phyloP scores from a whole-genome alignment of 2,797 vertebrate species.

The Eulemur mongoz region DNA sequence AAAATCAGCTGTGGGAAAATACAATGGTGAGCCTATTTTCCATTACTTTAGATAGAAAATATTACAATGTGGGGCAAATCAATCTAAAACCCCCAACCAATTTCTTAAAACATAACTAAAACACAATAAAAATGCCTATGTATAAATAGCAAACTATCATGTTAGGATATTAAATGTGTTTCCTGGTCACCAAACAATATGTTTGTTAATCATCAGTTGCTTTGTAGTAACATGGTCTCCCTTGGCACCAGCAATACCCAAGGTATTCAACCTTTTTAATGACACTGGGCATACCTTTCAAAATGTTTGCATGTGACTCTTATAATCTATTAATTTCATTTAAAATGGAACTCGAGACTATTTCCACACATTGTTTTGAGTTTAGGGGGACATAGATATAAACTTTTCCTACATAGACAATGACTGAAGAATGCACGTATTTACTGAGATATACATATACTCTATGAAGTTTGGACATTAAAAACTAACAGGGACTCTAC shows the following conservation, averaged over 20 bases:
- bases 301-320: not conserved
- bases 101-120: constrained; percentile 5
- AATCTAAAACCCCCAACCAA: not conserved
- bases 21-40: not conserved
- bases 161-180: not conserved
- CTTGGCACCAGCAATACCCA: not conserved
- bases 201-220: not conserved
- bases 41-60: not conserved
- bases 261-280: not conserved
- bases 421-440: not conserved
- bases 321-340: not conserved
- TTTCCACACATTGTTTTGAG: not conserved
- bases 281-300: not conserved
- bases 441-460: not conserved
- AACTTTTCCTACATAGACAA: not conserved
- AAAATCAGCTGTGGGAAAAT: not conserved
- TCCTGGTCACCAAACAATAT: not conserved
- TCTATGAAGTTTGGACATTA: not conserved
- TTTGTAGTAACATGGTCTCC: not conserved
- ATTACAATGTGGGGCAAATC: not conserved
- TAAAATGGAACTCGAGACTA: constrained; percentile 1
- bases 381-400: not conserved
- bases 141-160: not conserved
- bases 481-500: not conserved
- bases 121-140: not conserved